Percentiles rank a stretch among this genome's conserved stretches.
Conservation (phyloP, 2,113 vertebrate species). For the Ginglymostoma cirratum region DNA sequence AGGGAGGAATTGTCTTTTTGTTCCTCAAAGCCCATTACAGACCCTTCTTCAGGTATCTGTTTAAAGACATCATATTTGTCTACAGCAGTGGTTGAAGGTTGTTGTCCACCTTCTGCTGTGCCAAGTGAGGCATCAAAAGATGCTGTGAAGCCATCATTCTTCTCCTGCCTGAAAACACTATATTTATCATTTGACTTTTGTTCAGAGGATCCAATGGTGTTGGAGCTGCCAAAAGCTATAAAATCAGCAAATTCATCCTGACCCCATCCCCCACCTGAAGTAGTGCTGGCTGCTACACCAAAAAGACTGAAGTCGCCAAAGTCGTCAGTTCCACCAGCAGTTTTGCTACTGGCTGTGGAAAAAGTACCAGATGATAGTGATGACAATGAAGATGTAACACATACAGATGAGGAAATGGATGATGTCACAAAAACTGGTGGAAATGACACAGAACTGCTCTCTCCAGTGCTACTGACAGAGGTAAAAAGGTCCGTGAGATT, state of each 20-base stretch:
- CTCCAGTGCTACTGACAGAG: conserved; percentile 54
- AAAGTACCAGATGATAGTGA: conserved; percentile 44
- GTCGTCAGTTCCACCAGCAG: conserved; percentile 64
- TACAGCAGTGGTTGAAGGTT: conserved; percentile 41
- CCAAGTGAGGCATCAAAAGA: conserved; percentile 41
- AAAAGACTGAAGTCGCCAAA: conserved; percentile 93
- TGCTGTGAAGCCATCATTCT: conserved; percentile 45
- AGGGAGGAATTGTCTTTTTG: conserved; percentile 63
- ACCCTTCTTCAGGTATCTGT: conserved; percentile 78
- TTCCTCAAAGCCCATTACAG: conserved; percentile 63
- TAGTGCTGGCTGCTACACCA: conserved; percentile 63
- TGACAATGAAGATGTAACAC: conserved; percentile 42
- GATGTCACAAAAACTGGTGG: conserved; percentile 47
- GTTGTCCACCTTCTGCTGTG: conserved; percentile 51
- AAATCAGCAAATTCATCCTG: conserved; percentile 98
- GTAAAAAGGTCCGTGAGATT: conserved; percentile 89
- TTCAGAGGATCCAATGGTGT: conserved; percentile 53
- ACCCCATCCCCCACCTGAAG: conserved; percentile 45
- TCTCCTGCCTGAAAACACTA: conserved; percentile 51
- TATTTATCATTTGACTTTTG: conserved; percentile 54
- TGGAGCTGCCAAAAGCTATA: conserved; percentile 77
- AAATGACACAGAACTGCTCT: conserved; percentile 52
- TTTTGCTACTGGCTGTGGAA: conserved; percentile 51
- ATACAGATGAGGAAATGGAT: conserved; percentile 47
- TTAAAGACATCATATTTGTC: conserved; percentile 86